Evolutionary conservation across 2,888 invertebrate genomes (phyloP).

Genomic region (Seladonia tumulorum): DNA sequence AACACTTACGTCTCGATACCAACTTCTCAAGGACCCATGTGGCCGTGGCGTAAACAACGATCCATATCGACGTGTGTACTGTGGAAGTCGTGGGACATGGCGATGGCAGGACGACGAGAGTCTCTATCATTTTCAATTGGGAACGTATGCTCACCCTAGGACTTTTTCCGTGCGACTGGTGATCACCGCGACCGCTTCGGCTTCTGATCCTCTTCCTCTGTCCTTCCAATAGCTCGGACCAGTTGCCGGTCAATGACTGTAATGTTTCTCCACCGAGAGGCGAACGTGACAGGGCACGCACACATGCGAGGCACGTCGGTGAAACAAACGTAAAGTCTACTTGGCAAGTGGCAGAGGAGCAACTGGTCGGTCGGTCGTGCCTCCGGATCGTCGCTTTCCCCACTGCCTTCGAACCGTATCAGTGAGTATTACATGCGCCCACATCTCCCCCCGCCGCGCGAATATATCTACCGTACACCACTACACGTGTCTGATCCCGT

Average conservation of each 20-base stretch:
- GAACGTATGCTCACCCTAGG: slow-evolving; percentile 49
- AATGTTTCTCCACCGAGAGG: slow-evolving; percentile 15
- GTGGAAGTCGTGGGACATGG: neutral
- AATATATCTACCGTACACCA: neutral
- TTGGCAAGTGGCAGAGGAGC: slow-evolving; percentile 64
- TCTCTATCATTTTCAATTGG: neutral
- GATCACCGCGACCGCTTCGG: slow-evolving; percentile 24
- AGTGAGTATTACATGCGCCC: slow-evolving; percentile 28
- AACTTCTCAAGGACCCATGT: slow-evolving; percentile 59
- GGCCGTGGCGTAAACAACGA: slow-evolving; percentile 50
- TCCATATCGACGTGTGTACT: neutral
- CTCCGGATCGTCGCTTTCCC: slow-evolving; percentile 69
- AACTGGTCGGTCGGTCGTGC: slow-evolving; percentile 76
- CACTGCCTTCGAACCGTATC: slow-evolving; percentile 62
- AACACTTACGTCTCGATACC: slow-evolving; percentile 18
- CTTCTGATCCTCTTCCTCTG: slow-evolving; percentile 34
- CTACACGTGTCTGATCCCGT: neutral
- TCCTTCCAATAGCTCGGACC: slow-evolving; percentile 19
- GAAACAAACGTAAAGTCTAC: slow-evolving; percentile 63
- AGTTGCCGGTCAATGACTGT: slow-evolving; percentile 57
- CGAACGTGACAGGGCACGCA: slow-evolving; percentile 40
- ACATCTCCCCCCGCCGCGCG: slow-evolving; percentile 3
- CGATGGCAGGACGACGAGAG: neutral
- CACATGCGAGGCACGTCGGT: slow-evolving; percentile 50
- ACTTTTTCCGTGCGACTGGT: slow-evolving; percentile 40